Evolutionary conservation across 2,888 invertebrate genomes (phyloP), one percentile per base, ranked within the genome.

Genomic region (Sesamia inferens): DNA sequence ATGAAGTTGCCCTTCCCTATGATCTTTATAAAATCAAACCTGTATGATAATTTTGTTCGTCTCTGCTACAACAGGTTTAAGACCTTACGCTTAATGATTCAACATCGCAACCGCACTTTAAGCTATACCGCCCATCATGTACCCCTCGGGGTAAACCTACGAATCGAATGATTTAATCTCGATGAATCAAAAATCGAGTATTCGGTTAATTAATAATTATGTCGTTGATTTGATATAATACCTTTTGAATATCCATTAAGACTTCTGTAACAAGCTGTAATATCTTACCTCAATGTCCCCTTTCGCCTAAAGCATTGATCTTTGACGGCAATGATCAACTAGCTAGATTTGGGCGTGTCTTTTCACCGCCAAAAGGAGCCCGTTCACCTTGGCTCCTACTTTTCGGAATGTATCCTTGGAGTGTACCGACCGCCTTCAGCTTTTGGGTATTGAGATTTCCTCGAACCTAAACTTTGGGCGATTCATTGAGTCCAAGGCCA

Each of bases 191-290:
- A 63, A 62, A 77, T 69, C 74, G 71, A 82, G 74, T 83, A 79
- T 72, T 81, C 79, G 63, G 79, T 79, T 83, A 79, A 85, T 82
- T 85, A 86, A 86, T 86, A 87, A 86, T 87, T 81, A 85, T 85
- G 81, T 85, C 79, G 81, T 78, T 83, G 68, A 77, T 83, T 80
- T 87, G 83, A 83, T 85, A 80, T 83, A 76, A 78, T 81, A 78
- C 74, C 71, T 69, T 81, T 83, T 76, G 78, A 76, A 81, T 70
- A 78, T 78, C 79, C 71, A 81, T 83, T 78, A 81, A 71, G 81
- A 78, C 85, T 86, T 79, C 74, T 80, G 68, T 86, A 85, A 85
- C 83, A 74, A 86, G 85, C 71, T 63, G 6, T 39, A 39, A 74
- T 78, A 66, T 63, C 47, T 79, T 78, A 78, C 55, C 55, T 61